Evolutionary conservation across 2,888 invertebrate species (phyloP), one percentile per base, ranked within the genome.

Genomic region (Trypoxylon attenuatum): DNA sequence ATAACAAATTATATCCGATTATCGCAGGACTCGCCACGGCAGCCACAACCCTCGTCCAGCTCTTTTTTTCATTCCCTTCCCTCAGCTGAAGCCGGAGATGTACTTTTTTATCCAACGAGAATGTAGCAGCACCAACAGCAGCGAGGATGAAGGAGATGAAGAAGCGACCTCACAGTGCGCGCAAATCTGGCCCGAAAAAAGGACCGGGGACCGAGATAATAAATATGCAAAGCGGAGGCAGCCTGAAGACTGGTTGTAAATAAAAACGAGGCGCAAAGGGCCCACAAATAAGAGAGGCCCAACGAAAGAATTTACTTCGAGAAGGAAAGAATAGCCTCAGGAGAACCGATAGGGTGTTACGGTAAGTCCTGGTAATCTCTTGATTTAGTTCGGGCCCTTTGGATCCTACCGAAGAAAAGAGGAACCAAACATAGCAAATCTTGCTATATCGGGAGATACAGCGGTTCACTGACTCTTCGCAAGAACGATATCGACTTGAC

Each of bases 311-410:
- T 56, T 23, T 18, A 10, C 43, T 41, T 52, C 25, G 38, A 21
- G 45, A 25, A 39, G 4, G 22, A 27, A 15, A 27, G 38, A 15
- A 23, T n/a, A 15, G n/a, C 16, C 25, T n/a, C 15, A 21, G 38
- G 43, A 16, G 43, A 25, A 41, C 39, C 38, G 57, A n/a, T 61
- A 55, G 45, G 46, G 57, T 62, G 65, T 69, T 53, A 49, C 33
- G 53, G 69, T 75, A 78, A 77, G 65, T 69, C 53, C 47, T 33
- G 53, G 69, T 75, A 78, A 77, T 79, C 74, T 76, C 71, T 73
- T 76, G 73, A 78, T 77, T 77, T 77, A 76, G 76, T 74, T 78
- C 63, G 70, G n/a, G n/a, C n/a, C n/a, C n/a, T n/a, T n/a, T n/a
- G n/a, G n/a, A n/a, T n/a, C n/a, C n/a, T n/a, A n/a, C n/a, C n/a